A percentile compares a stretch with the other conserved stretches of the same genome.
Conservation (phyloP, 2,888 invertebrate species). For the Didymodactylos carnosus region DNA sequence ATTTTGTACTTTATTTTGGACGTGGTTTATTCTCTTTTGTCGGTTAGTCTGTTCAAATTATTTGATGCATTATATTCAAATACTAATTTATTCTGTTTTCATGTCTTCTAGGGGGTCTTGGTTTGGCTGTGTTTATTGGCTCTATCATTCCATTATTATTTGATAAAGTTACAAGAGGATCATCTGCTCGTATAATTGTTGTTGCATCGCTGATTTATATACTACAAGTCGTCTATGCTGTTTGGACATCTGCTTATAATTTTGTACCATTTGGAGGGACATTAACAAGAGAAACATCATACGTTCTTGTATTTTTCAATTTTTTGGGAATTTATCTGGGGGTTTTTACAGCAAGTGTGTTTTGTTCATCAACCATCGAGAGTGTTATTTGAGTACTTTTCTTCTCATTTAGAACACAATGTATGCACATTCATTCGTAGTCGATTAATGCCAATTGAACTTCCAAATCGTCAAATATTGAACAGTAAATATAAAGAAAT, state of each 20-base stretch:
- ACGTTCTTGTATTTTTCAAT: constrained; percentile 9
- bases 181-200: constrained; percentile 23
- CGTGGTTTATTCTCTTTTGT: constrained; percentile 26
- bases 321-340: constrained; percentile 19
- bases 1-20: constrained; percentile 23
- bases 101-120: constrained; percentile 28
- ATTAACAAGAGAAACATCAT: constrained; percentile 27
- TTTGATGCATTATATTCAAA: not conserved
- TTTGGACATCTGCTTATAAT: constrained; percentile 35
- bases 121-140: constrained; percentile 25
- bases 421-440: not conserved
- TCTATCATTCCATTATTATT: constrained; percentile 28
- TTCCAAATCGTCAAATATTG: constrained; percentile 6
- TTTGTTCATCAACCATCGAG: not conserved
- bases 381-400: constrained; percentile 18
- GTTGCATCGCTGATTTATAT: constrained; percentile 25
- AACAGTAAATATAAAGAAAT: not conserved
- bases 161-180: constrained; percentile 22
- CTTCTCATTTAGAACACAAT: constrained; percentile 18
- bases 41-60: constrained; percentile 21
- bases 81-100: not conserved
- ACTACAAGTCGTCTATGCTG: constrained; percentile 27
- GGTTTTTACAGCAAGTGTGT: not conserved
- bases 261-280: constrained; percentile 33
- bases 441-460: not conserved